Percentiles rank a stretch among this genome's conserved stretches.
Evolutionary conservation across 1,140 invertebrate species (phyloP).

Genomic region (Portunus trituberculatus): DNA sequence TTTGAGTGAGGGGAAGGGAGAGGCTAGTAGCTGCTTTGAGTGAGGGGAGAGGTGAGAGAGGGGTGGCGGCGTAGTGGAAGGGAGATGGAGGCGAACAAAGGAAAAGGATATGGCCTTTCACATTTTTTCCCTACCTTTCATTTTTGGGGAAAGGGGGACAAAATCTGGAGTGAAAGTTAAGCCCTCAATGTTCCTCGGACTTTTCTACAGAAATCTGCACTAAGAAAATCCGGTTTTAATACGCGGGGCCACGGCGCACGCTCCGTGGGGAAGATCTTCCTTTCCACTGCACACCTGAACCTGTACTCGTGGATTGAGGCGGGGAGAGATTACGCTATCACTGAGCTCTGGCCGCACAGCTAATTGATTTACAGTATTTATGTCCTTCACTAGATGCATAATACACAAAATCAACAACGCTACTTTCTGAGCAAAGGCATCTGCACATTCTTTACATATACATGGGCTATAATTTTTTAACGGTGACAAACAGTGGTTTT

Average conservation of each 20-base stretch:
- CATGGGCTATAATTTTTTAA: neutral
- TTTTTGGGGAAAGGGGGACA: slow-evolving; percentile 45
- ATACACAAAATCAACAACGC: neutral
- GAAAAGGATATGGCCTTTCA: slow-evolving; percentile 60
- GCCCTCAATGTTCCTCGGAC: slow-evolving; percentile 5
- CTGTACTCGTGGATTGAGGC: neutral
- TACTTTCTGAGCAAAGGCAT: neutral
- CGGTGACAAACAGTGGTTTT: neutral
- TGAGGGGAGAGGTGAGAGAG: slow-evolving; percentile 37
- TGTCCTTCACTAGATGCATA: neutral
- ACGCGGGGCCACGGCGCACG: neutral
- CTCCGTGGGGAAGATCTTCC: neutral
- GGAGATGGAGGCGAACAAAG: slow-evolving; percentile 34
- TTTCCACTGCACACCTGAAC: neutral
- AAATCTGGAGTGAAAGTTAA: slow-evolving; percentile 56
- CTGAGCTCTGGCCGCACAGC: neutral
- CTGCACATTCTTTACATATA: neutral
- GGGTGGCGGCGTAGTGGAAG: neutral
- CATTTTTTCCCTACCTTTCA: slow-evolving; percentile 38
- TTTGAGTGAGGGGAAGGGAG: neutral
- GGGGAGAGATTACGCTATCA: neutral
- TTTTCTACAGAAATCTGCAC: slow-evolving; percentile 41
- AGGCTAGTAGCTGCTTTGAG: neutral
- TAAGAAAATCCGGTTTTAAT: slow-evolving; percentile 45
- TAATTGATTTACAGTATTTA: slow-evolving; percentile 16